Evolutionary conservation across 1,140 invertebrate species (phyloP).

Genomic region (Cydia splendana): DNA sequence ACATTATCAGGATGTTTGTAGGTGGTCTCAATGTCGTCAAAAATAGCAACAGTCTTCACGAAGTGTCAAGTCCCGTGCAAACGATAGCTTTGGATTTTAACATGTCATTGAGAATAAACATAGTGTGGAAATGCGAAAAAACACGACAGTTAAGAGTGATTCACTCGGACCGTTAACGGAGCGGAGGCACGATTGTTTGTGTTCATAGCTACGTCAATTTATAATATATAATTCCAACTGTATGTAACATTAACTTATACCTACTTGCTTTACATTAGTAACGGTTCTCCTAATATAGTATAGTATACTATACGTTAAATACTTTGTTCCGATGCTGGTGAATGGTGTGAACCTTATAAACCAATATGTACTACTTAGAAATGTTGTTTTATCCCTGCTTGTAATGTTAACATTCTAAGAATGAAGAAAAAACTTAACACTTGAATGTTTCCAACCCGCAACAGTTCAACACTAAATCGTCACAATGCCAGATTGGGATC

Average conservation of each 20-base stretch:
- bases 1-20: not conserved
- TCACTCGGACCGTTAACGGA: constrained; percentile 73
- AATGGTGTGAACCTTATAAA: too few species aligned
- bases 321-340: too few species aligned
- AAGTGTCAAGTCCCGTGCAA: constrained; percentile 18
- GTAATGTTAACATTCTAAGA: not conserved
- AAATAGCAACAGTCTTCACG: constrained; percentile 26
- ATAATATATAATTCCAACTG: constrained; percentile 21
- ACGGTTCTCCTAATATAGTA: not conserved
- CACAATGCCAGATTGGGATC: constrained; percentile 29
- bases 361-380: too few species aligned
- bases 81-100: constrained; percentile 49
- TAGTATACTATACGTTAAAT: too few species aligned
- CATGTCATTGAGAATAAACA: constrained; percentile 63
- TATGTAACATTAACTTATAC: constrained; percentile 21
- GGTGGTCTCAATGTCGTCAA: constrained; percentile 19
- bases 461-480: constrained; percentile 11
- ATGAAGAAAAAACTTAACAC: not conserved
- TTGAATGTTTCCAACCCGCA: not conserved
- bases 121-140: constrained; percentile 60
- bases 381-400: not conserved
- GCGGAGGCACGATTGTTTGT: constrained; percentile 46
- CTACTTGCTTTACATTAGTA: not conserved
- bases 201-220: constrained; percentile 40
- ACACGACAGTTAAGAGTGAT: constrained; percentile 74